Base-by-base conservation (phyloP, 2,888 invertebrate species). In the Acronicta leporina region DNA sequence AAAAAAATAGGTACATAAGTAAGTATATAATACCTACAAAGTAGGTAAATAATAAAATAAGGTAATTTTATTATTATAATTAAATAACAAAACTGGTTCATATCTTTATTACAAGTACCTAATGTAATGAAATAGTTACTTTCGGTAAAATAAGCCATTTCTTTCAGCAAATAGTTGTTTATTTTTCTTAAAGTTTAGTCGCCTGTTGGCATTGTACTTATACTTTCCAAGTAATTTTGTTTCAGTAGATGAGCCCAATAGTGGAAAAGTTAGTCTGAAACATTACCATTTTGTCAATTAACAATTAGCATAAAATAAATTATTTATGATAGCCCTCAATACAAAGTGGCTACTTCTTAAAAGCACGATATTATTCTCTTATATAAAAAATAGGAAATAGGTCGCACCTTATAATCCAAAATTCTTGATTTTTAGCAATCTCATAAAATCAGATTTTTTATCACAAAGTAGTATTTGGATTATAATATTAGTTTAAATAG, bases 121-220 rank as follows among this genome's bases (percentile, higher is more conserved):
- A 20, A 9, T 30, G 15, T 42, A 42, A 16, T 20, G 9, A n/a
- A 27, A 51, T 35, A 15, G 45, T 59, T 66, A 75, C 67, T 52
- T 59, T 41, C 6, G 43, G 38, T 35, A 42, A 13, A 63, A 40
- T 16, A 58, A 48, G 2, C 42, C 41, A 42, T 49, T 47, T 43
- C 69, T 72, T 45, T 49, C 58, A 38, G 57, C 27, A 14, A 63
- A 60, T 4, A 52, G 10, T 14, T 62, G 51, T 47, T 63, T 79
- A 46, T 70, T 80, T 72, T 80, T 83, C 56, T 75, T 81, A 58
- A 84, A 85, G 48, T 80, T 80, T 9, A 84, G 61, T 59, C 77
- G 73, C 44, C 71, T 83, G 50, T 83, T 82, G 30, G 62, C 49
- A 50, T 74, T 74, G 58, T 77, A 77, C 45, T 71, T 78, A 51